Evolutionary conservation across 2,888 invertebrate species (phyloP), one percentile per base, ranked within the genome.

Genomic region (Hoplodrina blanda): DNA sequence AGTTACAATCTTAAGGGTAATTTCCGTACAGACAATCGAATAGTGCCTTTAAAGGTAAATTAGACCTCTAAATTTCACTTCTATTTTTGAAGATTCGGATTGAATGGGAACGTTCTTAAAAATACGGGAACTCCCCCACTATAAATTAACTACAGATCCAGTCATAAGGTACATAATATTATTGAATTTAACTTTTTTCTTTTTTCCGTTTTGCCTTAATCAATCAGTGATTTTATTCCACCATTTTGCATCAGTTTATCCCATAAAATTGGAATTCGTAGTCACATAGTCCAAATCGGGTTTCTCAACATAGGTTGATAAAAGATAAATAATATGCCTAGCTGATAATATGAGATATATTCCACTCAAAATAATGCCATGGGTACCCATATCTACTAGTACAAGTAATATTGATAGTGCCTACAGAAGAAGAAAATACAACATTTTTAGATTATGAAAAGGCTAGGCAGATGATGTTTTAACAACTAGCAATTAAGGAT

Each of bases 261-360:
- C 8, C 20, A 20, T 20, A n/a, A 19, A 44, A 33, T 33, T 44
- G 33, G 5, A 62, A 56, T 44, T 55, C 15, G 20, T 13, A 55
- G 41, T 20, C 4, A 52, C 4, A 30, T 15, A 44, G 4, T 41
- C 30, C 10, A 6, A 33, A 8, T 1, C 8, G 33, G 4, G 46
- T 73, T 63, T 52, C 19, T n/a, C 56, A 52, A 46, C 17, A 11
- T 17, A 17, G 17, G 17, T 46, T 13, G 59, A 46, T 54, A 73
- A 54, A 46, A 41, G 46, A 72, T 62, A 70, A 49, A 46, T 25
- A 52, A n/a, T 13, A 25, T 62, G 5, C 33, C 25, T 49, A 19
- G 10, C 19, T 57, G 56, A 73, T 72, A 73, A 37, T 41, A 11
- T 44, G 5, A 63, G 63, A 63, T 56, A 10, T 37, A 55, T 11